These are phyloP conservation scores for Tonatia bakeri DNA, from an alignment of 2,113 vertebrate species.

Conservation along the genomic window DNA sequence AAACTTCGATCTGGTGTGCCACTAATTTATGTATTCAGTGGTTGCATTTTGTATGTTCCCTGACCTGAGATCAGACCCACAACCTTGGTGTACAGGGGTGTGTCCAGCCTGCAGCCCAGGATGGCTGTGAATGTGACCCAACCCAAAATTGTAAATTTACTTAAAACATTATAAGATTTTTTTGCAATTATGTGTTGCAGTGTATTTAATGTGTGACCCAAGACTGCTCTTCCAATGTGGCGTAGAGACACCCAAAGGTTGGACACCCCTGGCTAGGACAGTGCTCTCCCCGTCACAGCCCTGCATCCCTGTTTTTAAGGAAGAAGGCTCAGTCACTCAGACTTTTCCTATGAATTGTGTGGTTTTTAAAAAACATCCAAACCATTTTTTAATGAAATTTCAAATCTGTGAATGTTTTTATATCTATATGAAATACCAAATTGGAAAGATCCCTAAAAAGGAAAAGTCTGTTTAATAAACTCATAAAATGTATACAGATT, in stretches of 20 bases:
- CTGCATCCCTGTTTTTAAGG: not conserved
- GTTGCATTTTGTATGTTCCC: not conserved
- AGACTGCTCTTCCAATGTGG: too few species aligned
- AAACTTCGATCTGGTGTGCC: not conserved
- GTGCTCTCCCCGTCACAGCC: not conserved
- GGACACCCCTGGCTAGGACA: too few species aligned
- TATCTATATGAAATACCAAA: not conserved
- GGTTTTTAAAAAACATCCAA: not conserved
- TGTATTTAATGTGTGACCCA: too few species aligned
- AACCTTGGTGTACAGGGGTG: not conserved
- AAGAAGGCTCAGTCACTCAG: not conserved
- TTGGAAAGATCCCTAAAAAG: not conserved
- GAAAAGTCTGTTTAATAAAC: not conserved
- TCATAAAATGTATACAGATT: not conserved
- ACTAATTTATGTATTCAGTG: not conserved
- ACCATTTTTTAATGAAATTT: not conserved
- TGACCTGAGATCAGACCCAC: too few species aligned
- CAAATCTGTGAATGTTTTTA: not conserved
- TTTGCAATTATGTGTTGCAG: too few species aligned
- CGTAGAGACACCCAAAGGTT: too few species aligned
- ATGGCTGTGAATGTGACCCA: too few species aligned
- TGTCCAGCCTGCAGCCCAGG: too few species aligned
- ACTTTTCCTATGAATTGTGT: not conserved
- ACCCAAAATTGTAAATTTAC: too few species aligned
- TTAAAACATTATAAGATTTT: too few species aligned